These are phyloP conservation scores for Podargus strigoides DNA, from an alignment of 2,797 vertebrate genomes.

Conservation along the genomic window DNA sequence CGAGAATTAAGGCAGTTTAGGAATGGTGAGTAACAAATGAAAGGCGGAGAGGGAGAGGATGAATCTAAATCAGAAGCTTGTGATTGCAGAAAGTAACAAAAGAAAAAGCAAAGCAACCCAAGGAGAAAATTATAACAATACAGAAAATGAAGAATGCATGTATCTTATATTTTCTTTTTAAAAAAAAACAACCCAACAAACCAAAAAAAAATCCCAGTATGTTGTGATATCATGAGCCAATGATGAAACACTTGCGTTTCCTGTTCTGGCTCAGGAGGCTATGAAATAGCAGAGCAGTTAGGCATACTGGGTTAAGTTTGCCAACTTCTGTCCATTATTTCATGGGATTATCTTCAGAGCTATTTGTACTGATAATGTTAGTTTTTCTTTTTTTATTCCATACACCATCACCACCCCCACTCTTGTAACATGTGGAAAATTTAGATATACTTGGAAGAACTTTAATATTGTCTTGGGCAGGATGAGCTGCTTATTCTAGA, in stretches of 20 bases:
- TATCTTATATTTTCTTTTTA: not conserved
- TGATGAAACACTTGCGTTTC: not conserved
- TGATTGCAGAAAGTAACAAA: not conserved
- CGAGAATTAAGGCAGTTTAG: not conserved
- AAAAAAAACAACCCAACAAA: not conserved
- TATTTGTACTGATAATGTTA: not conserved
- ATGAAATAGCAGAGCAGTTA: not conserved
- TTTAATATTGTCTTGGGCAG: not conserved
- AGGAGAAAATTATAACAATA: not conserved
- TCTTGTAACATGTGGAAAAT: not conserved
- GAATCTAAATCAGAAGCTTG: not conserved
- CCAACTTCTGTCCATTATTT: not conserved
- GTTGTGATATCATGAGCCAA: not conserved
- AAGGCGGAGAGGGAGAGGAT: rapidly evolving
- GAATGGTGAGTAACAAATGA: not conserved
- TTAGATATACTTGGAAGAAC: not conserved
- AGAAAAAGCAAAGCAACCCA: not conserved
- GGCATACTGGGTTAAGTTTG: not conserved
- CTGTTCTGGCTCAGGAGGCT: not conserved
- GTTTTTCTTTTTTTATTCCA: not conserved
- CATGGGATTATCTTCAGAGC: not conserved
- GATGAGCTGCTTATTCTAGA: not conserved
- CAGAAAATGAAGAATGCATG: not conserved
- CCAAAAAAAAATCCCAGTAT: not conserved
- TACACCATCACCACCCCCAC: too few relatives aligned